Conservation (phyloP, 2,113 vertebrate species). For the Thamnophis sirtalis region DNA sequence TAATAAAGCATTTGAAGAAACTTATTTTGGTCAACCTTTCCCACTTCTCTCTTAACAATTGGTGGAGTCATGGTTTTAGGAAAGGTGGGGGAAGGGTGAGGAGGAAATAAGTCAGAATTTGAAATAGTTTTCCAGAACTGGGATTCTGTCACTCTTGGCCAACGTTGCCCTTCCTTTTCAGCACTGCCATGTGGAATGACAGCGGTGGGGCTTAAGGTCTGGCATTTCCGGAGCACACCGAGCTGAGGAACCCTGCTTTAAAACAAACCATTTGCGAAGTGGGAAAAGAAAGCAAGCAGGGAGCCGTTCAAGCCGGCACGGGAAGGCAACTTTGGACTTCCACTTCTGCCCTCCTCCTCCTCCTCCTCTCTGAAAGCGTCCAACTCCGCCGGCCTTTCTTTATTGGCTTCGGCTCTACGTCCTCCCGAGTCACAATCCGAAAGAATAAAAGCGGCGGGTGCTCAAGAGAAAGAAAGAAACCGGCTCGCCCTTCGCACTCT, state of each 20-base stretch:
- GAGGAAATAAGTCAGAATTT: background rate
- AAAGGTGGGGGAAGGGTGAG: background rate
- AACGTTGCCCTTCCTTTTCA: background rate
- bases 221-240: background rate
- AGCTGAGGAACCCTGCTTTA: background rate
- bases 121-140: background rate
- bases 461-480: background rate
- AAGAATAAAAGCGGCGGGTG: background rate
- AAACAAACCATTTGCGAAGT: background rate
- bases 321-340: background rate
- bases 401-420: background rate
- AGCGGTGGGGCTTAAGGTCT: background rate
- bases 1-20: background rate
- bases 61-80: background rate
- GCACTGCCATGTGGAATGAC: background rate
- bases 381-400: background rate
- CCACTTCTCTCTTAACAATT: too few species aligned
- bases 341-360: background rate
- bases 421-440: background rate
- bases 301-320: background rate
- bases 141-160: background rate
- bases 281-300: background rate
- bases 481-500: background rate
- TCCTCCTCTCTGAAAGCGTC: background rate
- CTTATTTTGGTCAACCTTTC: background rate